Percentiles rank a stretch among this genome's conserved stretches.
Conservation (phyloP, 2,113 vertebrate species). For the Lepus americanus region DNA sequence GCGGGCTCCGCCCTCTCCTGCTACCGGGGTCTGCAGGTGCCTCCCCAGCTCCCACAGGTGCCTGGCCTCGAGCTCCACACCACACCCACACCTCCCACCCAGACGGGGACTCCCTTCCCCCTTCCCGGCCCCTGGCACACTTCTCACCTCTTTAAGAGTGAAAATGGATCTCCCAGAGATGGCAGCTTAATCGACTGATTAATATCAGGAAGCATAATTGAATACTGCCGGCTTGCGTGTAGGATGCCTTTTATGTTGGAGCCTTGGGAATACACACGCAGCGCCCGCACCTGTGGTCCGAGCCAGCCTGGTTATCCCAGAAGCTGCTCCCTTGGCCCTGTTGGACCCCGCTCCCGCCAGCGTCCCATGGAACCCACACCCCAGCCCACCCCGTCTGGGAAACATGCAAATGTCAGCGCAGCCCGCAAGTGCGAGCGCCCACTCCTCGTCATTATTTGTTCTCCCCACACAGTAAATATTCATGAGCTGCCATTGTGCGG, state of each 20-base stretch:
- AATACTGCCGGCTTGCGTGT: constrained; percentile 87
- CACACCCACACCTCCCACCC: neutral
- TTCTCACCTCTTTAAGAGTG: constrained; percentile 86
- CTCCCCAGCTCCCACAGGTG: no score
- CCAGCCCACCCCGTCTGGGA: neutral
- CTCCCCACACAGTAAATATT: constrained; percentile 86
- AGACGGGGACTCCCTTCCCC: no score
- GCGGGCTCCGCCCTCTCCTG: no score
- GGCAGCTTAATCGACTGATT: constrained; percentile 89
- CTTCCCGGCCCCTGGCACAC: neutral
- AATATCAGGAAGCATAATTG: constrained; percentile 89
- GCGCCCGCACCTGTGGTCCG: constrained; percentile 86
- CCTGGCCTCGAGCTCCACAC: neutral
- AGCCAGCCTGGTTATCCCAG: constrained; percentile 89
- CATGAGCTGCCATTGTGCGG: constrained; percentile 84
- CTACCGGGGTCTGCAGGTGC: no score
- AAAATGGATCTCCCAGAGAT: constrained; percentile 86
- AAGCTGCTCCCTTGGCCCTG: constrained; percentile 84
- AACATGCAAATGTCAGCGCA: neutral
- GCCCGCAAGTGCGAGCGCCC: no score
- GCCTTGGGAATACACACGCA: constrained; percentile 88
- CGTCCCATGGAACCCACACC: neutral
- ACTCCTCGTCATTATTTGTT: constrained; percentile 84
- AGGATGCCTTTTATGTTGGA: constrained; percentile 88
- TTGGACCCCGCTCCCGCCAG: constrained; percentile 80